Conservation (phyloP, 1,140 invertebrate genomes). For the Lordiphosa collinella region DNA sequence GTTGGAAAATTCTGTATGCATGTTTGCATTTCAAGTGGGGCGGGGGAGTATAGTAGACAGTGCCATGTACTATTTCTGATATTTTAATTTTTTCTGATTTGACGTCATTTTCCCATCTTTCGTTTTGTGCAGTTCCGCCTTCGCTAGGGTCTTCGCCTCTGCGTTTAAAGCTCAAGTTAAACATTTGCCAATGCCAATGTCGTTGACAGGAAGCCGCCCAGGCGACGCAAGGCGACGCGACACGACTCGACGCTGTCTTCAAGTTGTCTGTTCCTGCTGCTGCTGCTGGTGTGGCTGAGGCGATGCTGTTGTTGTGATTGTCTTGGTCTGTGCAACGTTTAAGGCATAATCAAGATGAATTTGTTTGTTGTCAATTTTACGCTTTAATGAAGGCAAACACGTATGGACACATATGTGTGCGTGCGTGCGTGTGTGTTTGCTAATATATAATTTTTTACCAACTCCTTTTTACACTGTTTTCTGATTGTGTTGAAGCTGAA, state of each 20-base stretch:
- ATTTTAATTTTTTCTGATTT: conserved; percentile 14
- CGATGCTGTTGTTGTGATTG: conserved; percentile 14
- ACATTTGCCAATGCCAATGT: conserved; percentile 28
- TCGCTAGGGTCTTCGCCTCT: neutral
- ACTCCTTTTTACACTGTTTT: conserved; percentile 4
- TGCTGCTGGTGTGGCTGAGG: neutral
- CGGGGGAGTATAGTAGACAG: neutral
- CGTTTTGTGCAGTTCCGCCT: conserved; percentile 9
- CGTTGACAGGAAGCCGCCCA: conserved; percentile 13
- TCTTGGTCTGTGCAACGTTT: conserved; percentile 33
- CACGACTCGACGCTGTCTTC: conserved; percentile 9
- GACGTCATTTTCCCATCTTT: conserved; percentile 3
- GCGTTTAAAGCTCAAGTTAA: conserved; percentile 22
- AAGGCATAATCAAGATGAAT: conserved; percentile 56
- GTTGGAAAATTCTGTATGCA: conserved; percentile 21
- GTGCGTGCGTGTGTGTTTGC: conserved; percentile 7
- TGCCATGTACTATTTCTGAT: neutral
- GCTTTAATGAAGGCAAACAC: conserved; percentile 45
- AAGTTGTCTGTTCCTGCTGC: conserved; percentile 11
- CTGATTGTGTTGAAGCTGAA: too few species aligned
- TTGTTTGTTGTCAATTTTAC: conserved; percentile 57
- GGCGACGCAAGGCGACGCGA: conserved; percentile 4
- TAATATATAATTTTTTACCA: conserved; percentile 14
- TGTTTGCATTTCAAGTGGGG: conserved; percentile 17
- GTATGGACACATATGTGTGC: conserved; percentile 6